These are phyloP conservation scores for Papilio polyxenes DNA, from an alignment of 1,140 invertebrate species.

Conservation along the genomic window DNA sequence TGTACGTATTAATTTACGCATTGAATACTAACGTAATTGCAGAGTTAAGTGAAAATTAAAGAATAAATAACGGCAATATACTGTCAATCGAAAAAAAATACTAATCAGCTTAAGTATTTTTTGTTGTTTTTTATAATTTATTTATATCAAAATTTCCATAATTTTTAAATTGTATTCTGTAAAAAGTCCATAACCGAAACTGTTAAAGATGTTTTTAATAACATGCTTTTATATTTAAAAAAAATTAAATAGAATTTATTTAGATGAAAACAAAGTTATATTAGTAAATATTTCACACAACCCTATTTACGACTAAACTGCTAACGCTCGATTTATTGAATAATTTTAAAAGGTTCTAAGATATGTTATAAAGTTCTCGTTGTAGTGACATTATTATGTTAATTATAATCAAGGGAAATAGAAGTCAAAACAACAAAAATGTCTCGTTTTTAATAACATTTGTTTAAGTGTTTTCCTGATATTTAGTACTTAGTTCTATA, in stretches of 20 bases:
- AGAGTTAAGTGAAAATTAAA: neutral
- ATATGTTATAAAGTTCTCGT: neutral
- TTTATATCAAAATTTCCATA: neutral
- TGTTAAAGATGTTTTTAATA: constrained; percentile 29
- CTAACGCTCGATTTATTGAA: neutral
- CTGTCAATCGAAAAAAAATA: neutral
- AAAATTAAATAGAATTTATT: constrained; percentile 20
- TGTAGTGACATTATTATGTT: neutral
- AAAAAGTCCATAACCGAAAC: constrained; percentile 28
- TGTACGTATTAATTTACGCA: neutral
- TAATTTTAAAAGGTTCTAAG: neutral
- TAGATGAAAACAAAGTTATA: constrained; percentile 35
- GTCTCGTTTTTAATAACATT: constrained; percentile 4
- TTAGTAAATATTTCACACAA: neutral
- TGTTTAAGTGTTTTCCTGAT: neutral
- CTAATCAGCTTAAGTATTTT: neutral
- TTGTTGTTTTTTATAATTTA: neutral
- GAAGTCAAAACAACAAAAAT: neutral
- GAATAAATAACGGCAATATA: neutral
- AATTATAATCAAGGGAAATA: neutral
- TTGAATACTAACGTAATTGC: neutral
- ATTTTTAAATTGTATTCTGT: neutral
- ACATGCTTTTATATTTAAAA: constrained; percentile 3
- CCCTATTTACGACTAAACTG: constrained; percentile 2
- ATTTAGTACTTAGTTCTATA: neutral